Percentiles rank a stretch among this genome's conserved stretches.
Evolutionary conservation across 2,113 vertebrate genomes (phyloP).

Genomic region (Sphaerodactylus townsendi): DNA sequence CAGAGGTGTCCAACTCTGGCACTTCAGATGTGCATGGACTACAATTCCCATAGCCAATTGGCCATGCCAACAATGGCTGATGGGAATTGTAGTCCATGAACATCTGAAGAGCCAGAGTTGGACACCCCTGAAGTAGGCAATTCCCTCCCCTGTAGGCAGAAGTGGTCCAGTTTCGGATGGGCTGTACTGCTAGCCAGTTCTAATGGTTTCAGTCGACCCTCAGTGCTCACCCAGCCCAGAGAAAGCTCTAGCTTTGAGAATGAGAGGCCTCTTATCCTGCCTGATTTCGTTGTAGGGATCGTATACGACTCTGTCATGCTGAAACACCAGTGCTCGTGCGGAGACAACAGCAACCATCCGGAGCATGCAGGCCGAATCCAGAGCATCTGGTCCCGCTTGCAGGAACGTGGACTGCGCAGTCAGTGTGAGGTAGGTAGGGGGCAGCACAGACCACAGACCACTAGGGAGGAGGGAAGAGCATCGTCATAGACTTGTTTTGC

Average conservation of each 20-base stretch:
- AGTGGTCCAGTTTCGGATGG: not conserved
- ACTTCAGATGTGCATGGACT: no score
- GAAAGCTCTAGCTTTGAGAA: not conserved
- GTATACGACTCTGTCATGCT: conserved; percentile 92
- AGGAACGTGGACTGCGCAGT: conserved; percentile 84
- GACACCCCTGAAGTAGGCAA: no score
- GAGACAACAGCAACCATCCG: conserved; percentile 87
- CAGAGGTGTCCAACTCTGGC: no score
- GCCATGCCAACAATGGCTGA: no score
- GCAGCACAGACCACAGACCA: not conserved
- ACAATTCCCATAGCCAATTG: no score
- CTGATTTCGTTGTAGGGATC: conserved; percentile 76
- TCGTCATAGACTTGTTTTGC: not conserved
- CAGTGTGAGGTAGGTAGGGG: conserved; percentile 92
- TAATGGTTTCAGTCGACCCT: not conserved
- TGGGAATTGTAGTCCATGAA: no score
- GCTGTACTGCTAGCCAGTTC: no score
- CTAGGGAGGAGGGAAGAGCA: not conserved
- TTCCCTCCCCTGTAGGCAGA: no score
- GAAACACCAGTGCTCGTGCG: conserved; percentile 90
- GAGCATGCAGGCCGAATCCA: conserved; percentile 88
- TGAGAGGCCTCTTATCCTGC: not conserved
- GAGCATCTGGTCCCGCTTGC: conserved; percentile 91
- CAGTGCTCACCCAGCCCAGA: not conserved
- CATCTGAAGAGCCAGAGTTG: no score